Evolutionary conservation across 2,113 vertebrate genomes (phyloP), one percentile per base, ranked within the genome.

Genomic region (Cynoglossus semilaevis): DNA sequence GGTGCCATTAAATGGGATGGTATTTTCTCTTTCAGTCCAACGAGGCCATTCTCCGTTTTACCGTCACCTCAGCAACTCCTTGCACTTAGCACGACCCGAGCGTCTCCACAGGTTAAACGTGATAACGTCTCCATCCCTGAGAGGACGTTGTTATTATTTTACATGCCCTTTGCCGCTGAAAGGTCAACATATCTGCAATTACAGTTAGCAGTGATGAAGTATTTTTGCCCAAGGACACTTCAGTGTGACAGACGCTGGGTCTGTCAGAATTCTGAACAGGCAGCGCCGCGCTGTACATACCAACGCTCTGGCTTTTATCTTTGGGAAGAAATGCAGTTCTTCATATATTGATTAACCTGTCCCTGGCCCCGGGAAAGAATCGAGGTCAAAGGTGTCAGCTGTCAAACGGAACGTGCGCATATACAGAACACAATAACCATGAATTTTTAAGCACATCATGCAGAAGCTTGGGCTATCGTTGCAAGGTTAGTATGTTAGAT

Each of bases 291-390:
- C 69, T 74, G 76, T 76, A 66, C 67, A 74, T 84, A 77, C 57
- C 43, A 22, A 17, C 43, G 65, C 63, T 76, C 67, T 46, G 15
- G 12, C 13, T 43, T 51, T 64, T 56, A 60, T 61, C 48, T 51
- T 36, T 19, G 61, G 46, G 65, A 62, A 71, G 72, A 60, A 59
- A 63, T 59, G 58, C 4, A n/a, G 38, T 67, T 42, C 60, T 68
- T 82, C 79, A 81, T 41, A 37, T 84, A 83, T 84, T 70, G 85
- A 85, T 82, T 74, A 36, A 75, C 65, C 72, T 75, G 68, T 74
- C 67, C 42, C 46, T 17, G 38, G 43, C 57, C 51, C 35, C 8
- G 38, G 13, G 51, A 77, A 67, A 22, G 46, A 72, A n/a, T 36
- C 70, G 57, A 66, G 67, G 58, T 73, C 64, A 70, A 76, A 81